These are phyloP conservation scores for Ficedula albicollis DNA, from an alignment of 2,797 vertebrate species.

Conservation along the genomic window DNA sequence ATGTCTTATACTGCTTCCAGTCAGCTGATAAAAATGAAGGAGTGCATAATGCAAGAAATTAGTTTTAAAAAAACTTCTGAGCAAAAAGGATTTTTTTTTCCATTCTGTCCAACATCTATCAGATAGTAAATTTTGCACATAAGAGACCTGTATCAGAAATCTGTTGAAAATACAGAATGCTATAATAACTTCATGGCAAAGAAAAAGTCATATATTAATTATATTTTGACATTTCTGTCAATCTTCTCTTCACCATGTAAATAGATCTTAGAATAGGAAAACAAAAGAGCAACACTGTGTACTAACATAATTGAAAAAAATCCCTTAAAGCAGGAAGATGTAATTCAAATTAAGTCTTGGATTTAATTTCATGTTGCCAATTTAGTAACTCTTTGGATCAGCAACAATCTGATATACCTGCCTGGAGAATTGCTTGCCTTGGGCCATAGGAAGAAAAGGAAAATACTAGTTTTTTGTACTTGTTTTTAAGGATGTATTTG, in stretches of 20 bases:
- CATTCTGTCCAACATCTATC: neutral
- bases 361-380: neutral
- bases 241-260: neutral
- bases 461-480: neutral
- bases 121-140: neutral
- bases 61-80: neutral
- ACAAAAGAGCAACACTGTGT: neutral
- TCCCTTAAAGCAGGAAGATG: neutral
- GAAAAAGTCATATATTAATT: neutral
- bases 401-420: neutral
- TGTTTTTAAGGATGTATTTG: constrained; percentile 6
- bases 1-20: neutral
- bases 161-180: neutral
- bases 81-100: neutral
- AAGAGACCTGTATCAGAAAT: neutral
- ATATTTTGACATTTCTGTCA: neutral
- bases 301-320: neutral
- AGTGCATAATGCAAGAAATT: neutral
- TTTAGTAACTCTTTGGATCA: neutral
- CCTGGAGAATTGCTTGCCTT: neutral
- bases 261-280: neutral
- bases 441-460: neutral
- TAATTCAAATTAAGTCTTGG: neutral
- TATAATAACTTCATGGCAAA: neutral
- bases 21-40: neutral